These are phyloP conservation scores for Xiphorhynchus elegans DNA, from an alignment of 2,113 vertebrate species.

Conservation along the genomic window DNA sequence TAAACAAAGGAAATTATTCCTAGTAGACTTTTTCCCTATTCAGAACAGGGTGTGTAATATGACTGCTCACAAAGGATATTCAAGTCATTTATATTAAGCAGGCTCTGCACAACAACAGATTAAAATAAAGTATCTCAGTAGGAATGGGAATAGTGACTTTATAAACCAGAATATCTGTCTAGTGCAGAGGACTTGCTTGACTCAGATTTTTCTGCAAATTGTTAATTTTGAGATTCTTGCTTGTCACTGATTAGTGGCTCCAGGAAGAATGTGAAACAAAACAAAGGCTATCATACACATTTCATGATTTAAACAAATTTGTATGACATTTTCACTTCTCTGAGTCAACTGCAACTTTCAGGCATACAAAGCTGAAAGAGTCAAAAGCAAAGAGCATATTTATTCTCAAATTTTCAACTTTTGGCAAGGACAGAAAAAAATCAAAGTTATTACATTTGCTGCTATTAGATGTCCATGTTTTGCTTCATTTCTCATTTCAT, in stretches of 20 bases:
- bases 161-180: neutral
- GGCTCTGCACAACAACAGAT: neutral
- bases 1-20: neutral
- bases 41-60: neutral
- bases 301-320: neutral
- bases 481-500: neutral
- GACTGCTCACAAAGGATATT: neutral
- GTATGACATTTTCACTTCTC: neutral
- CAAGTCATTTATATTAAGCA: neutral
- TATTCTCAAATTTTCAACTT: neutral
- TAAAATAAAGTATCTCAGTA: neutral
- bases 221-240: neutral
- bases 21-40: neutral
- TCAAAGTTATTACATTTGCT: neutral
- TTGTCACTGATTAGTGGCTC: neutral
- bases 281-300: neutral
- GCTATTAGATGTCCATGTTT: neutral
- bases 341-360: neutral
- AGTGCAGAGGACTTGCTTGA: neutral
- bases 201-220: neutral
- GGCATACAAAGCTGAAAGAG: neutral
- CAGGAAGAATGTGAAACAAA: neutral
- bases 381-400: neutral
- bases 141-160: neutral
- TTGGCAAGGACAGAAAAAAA: neutral